phyloP scores from a whole-genome alignment of 2,113 vertebrate species.

The Spermophilus dauricus region DNA sequence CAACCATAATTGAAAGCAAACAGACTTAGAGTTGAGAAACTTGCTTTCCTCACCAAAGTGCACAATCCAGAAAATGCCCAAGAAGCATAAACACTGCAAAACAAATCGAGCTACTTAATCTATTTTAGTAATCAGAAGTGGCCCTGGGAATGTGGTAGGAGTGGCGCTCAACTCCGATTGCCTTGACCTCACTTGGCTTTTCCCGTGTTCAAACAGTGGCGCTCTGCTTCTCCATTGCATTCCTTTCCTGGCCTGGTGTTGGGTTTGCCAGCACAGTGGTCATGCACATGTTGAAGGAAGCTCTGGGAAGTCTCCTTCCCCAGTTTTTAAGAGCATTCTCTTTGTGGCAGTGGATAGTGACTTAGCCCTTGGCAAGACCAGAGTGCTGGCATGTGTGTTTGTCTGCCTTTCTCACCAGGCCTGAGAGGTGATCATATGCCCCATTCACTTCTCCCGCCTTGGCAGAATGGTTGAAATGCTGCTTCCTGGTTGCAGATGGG shows the following conservation, averaged over 20 bases:
- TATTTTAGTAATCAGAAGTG: background rate
- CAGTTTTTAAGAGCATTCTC: background rate
- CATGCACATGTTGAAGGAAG: background rate
- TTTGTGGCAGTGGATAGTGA: background rate
- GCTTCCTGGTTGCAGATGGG: background rate
- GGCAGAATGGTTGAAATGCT: background rate
- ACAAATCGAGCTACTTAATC: background rate
- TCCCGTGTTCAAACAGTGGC: background rate
- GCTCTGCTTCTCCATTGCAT: constrained; percentile 3
- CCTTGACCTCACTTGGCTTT: constrained; percentile 23
- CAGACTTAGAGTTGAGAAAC: background rate
- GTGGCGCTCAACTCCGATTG: fast-evolving
- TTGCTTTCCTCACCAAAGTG: background rate
- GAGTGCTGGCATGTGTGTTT: fast-evolving
- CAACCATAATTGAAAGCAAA: background rate
- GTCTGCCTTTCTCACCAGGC: background rate
- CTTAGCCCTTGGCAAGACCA: background rate
- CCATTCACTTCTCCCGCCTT: background rate
- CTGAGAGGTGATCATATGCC: background rate
- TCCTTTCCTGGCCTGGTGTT: constrained; percentile 39
- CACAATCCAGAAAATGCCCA: background rate
- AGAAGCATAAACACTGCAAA: background rate
- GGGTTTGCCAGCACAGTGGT: background rate
- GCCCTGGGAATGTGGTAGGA: background rate
- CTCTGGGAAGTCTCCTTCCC: background rate